A percentile compares a stretch with the other conserved stretches of the same genome.
These are phyloP conservation scores for Macrocentrus cingulum DNA, from an alignment of 1,140 invertebrate species.

Conservation along the genomic window DNA sequence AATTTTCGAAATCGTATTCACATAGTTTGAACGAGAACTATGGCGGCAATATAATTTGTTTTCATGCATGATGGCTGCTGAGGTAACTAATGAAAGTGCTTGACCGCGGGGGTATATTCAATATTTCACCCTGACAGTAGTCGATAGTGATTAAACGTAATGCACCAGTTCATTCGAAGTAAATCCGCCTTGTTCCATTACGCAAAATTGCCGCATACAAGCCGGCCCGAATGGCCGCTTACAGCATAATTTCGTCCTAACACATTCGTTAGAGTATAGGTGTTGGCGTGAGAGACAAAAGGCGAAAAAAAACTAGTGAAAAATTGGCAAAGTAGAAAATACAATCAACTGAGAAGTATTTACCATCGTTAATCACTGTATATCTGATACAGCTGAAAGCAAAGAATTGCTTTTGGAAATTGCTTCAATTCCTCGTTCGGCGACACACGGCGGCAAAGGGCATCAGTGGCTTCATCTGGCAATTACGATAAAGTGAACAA, in stretches of 20 bases:
- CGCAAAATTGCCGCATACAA: constrained; percentile 32
- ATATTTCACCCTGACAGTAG: not conserved
- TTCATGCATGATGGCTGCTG: no score
- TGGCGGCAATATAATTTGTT: no score
- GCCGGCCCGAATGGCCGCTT: no score
- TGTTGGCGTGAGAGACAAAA: no score
- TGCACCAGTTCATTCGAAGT: constrained; percentile 14
- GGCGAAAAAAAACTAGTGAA: no score
- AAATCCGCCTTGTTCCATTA: constrained; percentile 27
- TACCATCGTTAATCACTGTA: constrained; percentile 11
- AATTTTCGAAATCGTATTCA: no score
- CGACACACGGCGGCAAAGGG: not conserved
- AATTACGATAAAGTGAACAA: constrained; percentile 17
- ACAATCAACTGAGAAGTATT: not conserved
- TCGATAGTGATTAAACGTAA: not conserved
- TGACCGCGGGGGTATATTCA: not conserved
- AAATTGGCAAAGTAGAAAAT: not conserved
- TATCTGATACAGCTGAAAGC: not conserved
- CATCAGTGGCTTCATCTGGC: not conserved
- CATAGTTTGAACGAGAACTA: no score
- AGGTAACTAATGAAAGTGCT: not conserved
- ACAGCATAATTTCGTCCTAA: no score
- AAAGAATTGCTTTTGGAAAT: constrained; percentile 28
- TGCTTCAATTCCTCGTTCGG: constrained; percentile 22
- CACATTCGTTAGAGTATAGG: no score